Percentiles rank a stretch among this genome's conserved stretches.
phyloP scores from a whole-genome alignment of 2,113 vertebrate species.

The Ceratotherium simum region DNA sequence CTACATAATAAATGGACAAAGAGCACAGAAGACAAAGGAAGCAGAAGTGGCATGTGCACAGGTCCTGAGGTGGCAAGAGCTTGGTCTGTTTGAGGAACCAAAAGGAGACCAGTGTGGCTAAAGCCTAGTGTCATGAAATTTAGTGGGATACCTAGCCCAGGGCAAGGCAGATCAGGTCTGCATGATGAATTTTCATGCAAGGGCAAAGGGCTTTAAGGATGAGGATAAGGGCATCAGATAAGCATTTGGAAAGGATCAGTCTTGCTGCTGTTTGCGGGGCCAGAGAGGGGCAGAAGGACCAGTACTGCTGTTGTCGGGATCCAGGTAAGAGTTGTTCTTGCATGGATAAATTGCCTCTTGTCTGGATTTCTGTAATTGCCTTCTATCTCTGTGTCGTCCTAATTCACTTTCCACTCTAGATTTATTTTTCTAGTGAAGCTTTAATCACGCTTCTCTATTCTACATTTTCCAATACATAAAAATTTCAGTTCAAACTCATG shows the following conservation, averaged over 20 bases:
- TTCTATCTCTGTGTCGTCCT: background rate
- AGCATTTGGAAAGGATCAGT: background rate
- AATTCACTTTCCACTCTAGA: background rate
- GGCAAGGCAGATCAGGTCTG: background rate
- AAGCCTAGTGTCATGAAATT: background rate
- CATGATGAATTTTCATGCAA: background rate
- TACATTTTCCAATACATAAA: background rate
- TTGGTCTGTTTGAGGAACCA: background rate
- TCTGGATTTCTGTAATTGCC: background rate
- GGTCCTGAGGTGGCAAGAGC: background rate
- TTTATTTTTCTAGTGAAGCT: slow-evolving; percentile 28
- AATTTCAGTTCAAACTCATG: background rate
- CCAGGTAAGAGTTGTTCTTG: background rate
- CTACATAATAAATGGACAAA: background rate
- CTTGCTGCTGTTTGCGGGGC: background rate
- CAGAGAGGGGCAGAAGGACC: background rate
- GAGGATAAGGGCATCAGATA: background rate
- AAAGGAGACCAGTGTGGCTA: background rate
- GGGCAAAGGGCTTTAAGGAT: background rate
- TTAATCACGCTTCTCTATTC: background rate
- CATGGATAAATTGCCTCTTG: background rate
- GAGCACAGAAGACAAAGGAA: background rate
- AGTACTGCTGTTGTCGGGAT: background rate
- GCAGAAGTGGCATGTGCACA: background rate
- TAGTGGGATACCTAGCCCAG: background rate